phyloP scores from a whole-genome alignment of 2,113 vertebrate species.

The Lophius piscatorius region DNA sequence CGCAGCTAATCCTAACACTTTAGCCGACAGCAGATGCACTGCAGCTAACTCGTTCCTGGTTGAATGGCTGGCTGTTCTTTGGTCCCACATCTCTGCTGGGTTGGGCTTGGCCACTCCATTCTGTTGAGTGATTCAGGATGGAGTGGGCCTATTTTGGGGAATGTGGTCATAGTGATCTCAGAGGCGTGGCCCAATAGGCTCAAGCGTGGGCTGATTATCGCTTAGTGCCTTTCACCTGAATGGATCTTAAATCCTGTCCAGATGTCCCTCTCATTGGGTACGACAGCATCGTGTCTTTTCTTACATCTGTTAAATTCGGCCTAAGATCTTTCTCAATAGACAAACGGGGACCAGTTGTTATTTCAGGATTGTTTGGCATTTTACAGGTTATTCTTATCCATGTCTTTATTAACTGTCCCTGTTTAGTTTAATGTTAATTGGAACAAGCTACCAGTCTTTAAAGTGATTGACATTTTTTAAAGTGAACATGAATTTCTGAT shows the following conservation, averaged over 20 bases:
- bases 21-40: slow-evolving; percentile 35
- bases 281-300: neutral
- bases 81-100: slow-evolving; percentile 37
- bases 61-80: slow-evolving; percentile 21
- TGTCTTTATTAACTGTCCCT: neutral
- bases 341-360: slow-evolving; percentile 15
- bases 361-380: neutral
- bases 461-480: too few relatives aligned
- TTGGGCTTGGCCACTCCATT: slow-evolving; percentile 47
- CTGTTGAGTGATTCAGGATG: slow-evolving; percentile 25
- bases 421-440: too few relatives aligned
- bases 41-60: slow-evolving; percentile 29
- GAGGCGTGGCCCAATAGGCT: slow-evolving; percentile 52
- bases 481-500: too few relatives aligned
- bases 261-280: slow-evolving; percentile 13
- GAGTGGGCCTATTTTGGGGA: slow-evolving; percentile 52
- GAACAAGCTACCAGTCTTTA: too few relatives aligned
- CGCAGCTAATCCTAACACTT: slow-evolving; percentile 63
- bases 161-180: slow-evolving; percentile 54
- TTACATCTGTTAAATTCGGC: slow-evolving; percentile 39
- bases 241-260: slow-evolving; percentile 46
- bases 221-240: slow-evolving; percentile 51
- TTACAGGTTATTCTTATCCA: neutral
- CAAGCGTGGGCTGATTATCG: slow-evolving; percentile 36
- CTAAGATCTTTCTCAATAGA: slow-evolving; percentile 36